Base-by-base conservation (phyloP, 2,888 invertebrate genomes). In the Limnephilus rhombicus region DNA sequence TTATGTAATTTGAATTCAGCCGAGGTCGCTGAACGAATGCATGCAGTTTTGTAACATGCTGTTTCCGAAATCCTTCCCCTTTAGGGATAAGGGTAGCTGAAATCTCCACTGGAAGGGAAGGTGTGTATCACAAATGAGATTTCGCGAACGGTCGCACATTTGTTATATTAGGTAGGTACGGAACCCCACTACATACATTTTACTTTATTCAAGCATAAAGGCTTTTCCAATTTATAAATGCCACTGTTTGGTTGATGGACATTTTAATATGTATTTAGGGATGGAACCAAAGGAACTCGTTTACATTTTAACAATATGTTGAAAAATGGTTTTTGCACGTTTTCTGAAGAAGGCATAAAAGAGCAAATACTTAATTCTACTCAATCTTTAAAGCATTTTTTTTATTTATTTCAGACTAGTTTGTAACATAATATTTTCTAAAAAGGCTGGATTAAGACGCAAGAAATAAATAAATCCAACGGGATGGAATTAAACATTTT, bases 91-190 rank as follows among this genome's bases (percentile, higher is more conserved):
- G 83, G 83, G 34, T 83, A 68, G 68, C 68, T 24, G 89, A 80
- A 87, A 80, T 80, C 86, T 82, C 92, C 88, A 83, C 80, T 53
- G 68, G 82, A 89, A 86, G 86, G 85, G 80, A 91, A 85, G 92
- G 92, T 90, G 91, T 90, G 91, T 92, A 91, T 92, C 87, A 82
- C 92, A 91, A 92, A 92, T 91, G 92, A 92, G 92, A 91, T 92
- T 92, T 82, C 86, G 29, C 87, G 90, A 90, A 92, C 49, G 85
- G 89, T 85, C 92, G 91, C 85, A 85, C 91, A 91, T 90, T 89
- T 87, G 92, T 91, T 91, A 92, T 86, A 91, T 41, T 41, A n/a
- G 53, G 53, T 53, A 53, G 18, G 18, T 18, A 34, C 85, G 68
- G 85, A 90, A 89, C 83, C 45, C 49, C 86, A 80, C 89, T 91